A percentile compares a stretch with the other conserved stretches of the same genome.
These are phyloP conservation scores for Papilio gigon DNA, from an alignment of 2,888 invertebrate genomes.

Conservation along the genomic window DNA sequence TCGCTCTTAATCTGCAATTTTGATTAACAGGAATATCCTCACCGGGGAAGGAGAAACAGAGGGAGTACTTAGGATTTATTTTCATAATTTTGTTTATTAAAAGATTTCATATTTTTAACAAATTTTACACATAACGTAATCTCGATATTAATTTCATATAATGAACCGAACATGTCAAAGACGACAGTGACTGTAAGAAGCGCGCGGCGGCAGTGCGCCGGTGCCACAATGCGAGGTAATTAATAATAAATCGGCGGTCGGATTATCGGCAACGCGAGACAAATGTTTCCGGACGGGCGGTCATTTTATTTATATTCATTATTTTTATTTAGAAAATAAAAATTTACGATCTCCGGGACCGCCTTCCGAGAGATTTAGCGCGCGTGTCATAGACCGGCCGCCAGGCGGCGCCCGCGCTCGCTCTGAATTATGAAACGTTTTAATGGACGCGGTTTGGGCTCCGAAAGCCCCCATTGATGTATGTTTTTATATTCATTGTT, in stretches of 20 bases:
- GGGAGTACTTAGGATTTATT: no score
- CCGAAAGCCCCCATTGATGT: conserved; percentile 65
- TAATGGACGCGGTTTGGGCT: conserved; percentile 70
- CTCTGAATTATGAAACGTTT: conserved; percentile 77
- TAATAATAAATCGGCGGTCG: conserved; percentile 80
- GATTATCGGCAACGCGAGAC: conserved; percentile 78
- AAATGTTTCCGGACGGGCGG: conserved; percentile 77
- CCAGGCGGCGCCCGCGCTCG: conserved; percentile 67
- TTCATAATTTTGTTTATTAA: no score
- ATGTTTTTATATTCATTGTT: conserved; percentile 55
- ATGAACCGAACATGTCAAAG: no score
- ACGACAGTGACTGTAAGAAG: no score
- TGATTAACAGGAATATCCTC: no score
- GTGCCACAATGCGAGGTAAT: conserved; percentile 69
- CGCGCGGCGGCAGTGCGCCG: no score
- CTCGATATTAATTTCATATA: no score
- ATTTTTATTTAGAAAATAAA: conserved; percentile 80
- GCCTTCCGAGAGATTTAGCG: conserved; percentile 81
- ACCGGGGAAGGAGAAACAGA: no score
- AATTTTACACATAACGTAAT: no score
- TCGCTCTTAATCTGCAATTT: not conserved
- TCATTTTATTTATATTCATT: conserved; percentile 79
- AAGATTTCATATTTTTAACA: no score
- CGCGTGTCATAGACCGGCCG: conserved; percentile 77
- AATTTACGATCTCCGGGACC: conserved; percentile 76